These are phyloP conservation scores for Cervus canadensis DNA, from an alignment of 2,113 vertebrate genomes.

Conservation along the genomic window DNA sequence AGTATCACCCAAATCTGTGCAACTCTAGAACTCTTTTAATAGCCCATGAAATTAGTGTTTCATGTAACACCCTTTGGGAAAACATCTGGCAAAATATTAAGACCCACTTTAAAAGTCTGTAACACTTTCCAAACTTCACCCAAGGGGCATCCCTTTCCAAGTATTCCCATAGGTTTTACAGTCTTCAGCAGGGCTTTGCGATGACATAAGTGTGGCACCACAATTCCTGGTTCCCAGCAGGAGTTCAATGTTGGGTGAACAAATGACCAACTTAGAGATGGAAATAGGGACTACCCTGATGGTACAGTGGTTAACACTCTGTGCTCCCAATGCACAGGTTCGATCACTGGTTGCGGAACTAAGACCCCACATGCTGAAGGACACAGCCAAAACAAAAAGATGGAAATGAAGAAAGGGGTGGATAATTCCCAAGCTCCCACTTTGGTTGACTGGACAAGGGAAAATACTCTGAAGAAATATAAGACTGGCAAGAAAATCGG, in stretches of 20 bases:
- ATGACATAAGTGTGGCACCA: not conserved
- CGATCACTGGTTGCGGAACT: not conserved
- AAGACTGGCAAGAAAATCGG: not conserved
- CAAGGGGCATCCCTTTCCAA: not conserved
- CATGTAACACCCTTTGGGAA: not conserved
- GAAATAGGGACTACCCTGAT: not conserved
- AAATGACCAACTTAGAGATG: not conserved
- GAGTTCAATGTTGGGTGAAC: not conserved
- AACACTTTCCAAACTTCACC: not conserved
- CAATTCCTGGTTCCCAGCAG: not conserved
- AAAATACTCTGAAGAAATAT: not conserved
- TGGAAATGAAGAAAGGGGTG: not conserved
- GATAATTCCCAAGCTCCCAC: not conserved
- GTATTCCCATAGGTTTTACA: not conserved
- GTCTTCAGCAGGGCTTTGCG: not conserved
- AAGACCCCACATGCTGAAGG: not conserved
- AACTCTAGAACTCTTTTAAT: not conserved
- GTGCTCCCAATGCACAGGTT: not conserved
- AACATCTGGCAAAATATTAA: conserved; percentile 2
- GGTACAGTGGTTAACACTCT: not conserved
- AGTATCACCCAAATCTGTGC: not conserved
- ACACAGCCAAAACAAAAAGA: not conserved
- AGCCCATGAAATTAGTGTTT: not conserved
- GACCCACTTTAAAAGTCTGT: not conserved
- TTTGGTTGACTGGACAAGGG: not conserved